Conservation (phyloP, 1,140 invertebrate species). For the Trichogramma pretiosum region DNA sequence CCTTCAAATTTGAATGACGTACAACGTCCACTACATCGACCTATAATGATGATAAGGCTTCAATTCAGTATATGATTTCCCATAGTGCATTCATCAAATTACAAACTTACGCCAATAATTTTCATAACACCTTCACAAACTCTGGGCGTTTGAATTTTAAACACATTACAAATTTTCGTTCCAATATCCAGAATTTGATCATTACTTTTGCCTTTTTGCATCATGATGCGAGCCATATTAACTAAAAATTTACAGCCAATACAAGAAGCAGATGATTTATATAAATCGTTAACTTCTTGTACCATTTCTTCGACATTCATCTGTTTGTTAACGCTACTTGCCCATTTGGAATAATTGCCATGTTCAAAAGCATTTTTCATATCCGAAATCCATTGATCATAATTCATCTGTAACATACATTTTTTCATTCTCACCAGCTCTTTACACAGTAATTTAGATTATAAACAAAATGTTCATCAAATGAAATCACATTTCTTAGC, state of each 20-base stretch:
- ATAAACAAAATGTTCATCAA: background rate
- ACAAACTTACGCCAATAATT: slow-evolving; percentile 65
- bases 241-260: slow-evolving; percentile 81
- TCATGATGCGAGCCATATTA: slow-evolving; percentile 74
- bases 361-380: slow-evolving; percentile 49
- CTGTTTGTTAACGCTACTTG: slow-evolving; percentile 70
- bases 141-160: slow-evolving; percentile 73
- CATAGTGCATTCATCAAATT: too few relatives aligned
- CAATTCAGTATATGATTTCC: too few relatives aligned
- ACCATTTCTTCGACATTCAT: slow-evolving; percentile 75
- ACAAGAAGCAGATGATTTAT: slow-evolving; percentile 63
- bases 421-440: too few relatives aligned
- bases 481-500: background rate
- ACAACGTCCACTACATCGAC: slow-evolving; percentile 74
- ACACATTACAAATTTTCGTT: slow-evolving; percentile 67
- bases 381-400: slow-evolving; percentile 59
- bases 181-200: slow-evolving; percentile 77
- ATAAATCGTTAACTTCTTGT: slow-evolving; percentile 29
- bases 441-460: slow-evolving; percentile 6
- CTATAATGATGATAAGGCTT: slow-evolving; percentile 50
- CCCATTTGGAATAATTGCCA: slow-evolving; percentile 61
- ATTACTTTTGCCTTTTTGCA: slow-evolving; percentile 68
- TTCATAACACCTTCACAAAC: slow-evolving; percentile 80
- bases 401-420: slow-evolving; percentile 39
- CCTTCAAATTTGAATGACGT: slow-evolving; percentile 63